A percentile compares a stretch with the other conserved stretches of the same genome.
These are phyloP conservation scores for Ctenochaetus hawaiiensis DNA, from an alignment of 2,797 vertebrate species.

Conservation along the genomic window DNA sequence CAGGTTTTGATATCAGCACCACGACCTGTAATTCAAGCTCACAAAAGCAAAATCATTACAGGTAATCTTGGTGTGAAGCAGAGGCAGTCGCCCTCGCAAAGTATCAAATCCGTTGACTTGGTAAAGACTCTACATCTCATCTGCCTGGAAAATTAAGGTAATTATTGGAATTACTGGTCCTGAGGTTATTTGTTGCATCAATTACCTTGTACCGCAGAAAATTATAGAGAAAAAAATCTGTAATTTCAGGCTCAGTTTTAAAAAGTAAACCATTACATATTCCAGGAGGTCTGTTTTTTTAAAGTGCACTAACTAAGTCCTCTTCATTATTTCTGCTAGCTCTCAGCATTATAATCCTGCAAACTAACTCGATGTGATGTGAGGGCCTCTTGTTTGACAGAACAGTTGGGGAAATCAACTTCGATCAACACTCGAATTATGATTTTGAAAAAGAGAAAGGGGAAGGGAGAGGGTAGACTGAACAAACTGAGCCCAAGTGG, in stretches of 20 bases:
- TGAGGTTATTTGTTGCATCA: constrained; percentile 33
- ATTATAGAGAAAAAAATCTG: constrained; percentile 24
- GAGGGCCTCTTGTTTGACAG: constrained; percentile 10
- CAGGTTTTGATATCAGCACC: constrained; percentile 59
- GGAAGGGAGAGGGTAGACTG: not conserved
- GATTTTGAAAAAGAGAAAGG: not conserved
- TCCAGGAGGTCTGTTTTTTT: constrained; percentile 28
- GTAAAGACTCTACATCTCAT: constrained; percentile 13
- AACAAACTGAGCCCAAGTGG: constrained; percentile 9
- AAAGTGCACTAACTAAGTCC: not conserved
- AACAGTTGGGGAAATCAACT: constrained; percentile 20
- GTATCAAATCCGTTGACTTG: constrained; percentile 26
- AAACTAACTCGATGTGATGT: not conserved
- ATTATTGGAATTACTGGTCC: constrained; percentile 43
- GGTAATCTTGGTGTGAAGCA: constrained; percentile 60
- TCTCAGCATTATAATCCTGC: constrained; percentile 8
- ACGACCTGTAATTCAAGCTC: constrained; percentile 63
- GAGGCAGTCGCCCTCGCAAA: not conserved
- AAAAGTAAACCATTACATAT: constrained; percentile 13
- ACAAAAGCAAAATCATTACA: constrained; percentile 71
- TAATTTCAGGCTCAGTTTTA: constrained; percentile 20
- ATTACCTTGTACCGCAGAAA: constrained; percentile 18
- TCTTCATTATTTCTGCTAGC: not conserved
- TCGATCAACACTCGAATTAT: constrained; percentile 6
- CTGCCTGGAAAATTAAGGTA: constrained; percentile 35